Evolutionary conservation across 2,797 vertebrate genomes (phyloP).

Genomic region (Sciurus carolinensis): DNA sequence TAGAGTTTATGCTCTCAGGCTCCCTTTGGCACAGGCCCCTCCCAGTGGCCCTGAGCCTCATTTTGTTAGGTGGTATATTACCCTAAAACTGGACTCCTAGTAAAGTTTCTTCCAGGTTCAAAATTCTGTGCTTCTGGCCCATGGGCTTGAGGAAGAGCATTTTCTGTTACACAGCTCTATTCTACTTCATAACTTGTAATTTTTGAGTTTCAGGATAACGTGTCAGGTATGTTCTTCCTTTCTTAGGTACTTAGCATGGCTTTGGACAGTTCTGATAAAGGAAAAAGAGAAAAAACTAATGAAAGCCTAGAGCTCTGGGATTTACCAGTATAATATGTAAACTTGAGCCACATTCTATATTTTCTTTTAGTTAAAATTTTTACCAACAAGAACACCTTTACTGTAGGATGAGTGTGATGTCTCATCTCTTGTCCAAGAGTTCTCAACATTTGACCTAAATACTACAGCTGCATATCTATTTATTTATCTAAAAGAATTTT

Average conservation of each 20-base stretch:
- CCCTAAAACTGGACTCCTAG: not conserved
- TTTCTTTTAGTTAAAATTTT: not conserved
- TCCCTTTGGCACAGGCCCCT: not conserved
- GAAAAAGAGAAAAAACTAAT: not conserved
- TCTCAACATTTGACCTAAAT: not conserved
- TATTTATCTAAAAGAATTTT: not conserved
- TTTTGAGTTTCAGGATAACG: not conserved
- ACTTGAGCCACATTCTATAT: not conserved
- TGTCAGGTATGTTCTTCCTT: not conserved
- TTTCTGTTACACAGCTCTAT: not conserved
- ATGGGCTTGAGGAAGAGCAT: not conserved
- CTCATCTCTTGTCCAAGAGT: not conserved
- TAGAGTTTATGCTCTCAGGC: not conserved
- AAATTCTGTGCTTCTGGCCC: not conserved
- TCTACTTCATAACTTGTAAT: not conserved
- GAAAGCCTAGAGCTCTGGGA: not conserved
- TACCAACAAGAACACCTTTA: not conserved
- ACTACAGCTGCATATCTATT: not conserved
- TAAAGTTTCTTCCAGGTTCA: not conserved
- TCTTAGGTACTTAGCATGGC: not conserved
- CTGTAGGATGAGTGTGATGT: not conserved
- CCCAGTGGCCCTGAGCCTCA: not conserved
- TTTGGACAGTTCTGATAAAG: not conserved
- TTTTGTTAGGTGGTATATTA: not conserved
- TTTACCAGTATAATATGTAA: slow-evolving; percentile 31